Base-by-base conservation (phyloP, 2,888 invertebrate species). In the Drosophila subsilvestris region DNA sequence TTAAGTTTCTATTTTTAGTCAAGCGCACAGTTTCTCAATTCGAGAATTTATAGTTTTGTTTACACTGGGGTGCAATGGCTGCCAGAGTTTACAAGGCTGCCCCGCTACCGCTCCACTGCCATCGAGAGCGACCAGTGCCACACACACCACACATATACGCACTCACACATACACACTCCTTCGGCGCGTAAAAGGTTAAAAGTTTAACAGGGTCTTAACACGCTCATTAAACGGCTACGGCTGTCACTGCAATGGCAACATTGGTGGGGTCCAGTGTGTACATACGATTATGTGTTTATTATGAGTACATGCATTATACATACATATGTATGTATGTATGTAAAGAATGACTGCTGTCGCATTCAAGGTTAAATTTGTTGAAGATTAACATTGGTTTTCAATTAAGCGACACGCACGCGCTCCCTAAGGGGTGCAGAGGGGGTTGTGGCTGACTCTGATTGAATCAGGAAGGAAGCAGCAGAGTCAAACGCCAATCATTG, bases 301-400 rank as follows among this genome's bases (percentile, higher is more conserved):
- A 44, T 66, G 51, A 32, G 12, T 18, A 29, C 17, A 29, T 48
- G 48, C 25, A 14, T 48, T 29, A 22, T 44, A 51, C 37, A 32
- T 20, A 32, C 32, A 51, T 51, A 50, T 32, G 9, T 22, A n/a
- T 20, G 20, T 32, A 18, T 8, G 10, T 50, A 37, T 10, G 27
- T 51, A 14, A 49, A 22, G 27, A 42, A 1, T 14, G 42, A 37
- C 37, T 62, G 57, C 22, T 25, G 51, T 17, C n/a, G 44, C 50
- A 29, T 58, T 70, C 86, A 86, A 86, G 82, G 82, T 82, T 82
- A 86, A 78, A 82, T 86, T 86, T 86, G 86, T 82, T 84, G 84
- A 82, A 82, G 86, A 86, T 83, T 87, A 87, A 87, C 83, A 87
- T 83, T 87, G 87, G 75, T 79, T 85, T 85, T 87, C 87, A 83